Evolutionary conservation across 2,888 invertebrate species (phyloP).

Genomic region (Harpalus rubripes): DNA sequence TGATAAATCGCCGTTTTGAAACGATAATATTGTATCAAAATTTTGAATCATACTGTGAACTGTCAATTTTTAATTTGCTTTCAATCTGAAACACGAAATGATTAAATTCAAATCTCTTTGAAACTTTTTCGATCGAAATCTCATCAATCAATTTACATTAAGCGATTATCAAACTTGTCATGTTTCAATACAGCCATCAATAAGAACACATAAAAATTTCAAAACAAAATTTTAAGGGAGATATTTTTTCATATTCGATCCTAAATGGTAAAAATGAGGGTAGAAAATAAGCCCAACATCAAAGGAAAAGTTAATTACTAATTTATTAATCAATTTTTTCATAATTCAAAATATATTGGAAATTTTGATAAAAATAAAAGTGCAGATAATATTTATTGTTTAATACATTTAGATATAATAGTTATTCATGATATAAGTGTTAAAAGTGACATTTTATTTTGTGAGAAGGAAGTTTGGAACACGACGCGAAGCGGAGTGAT

Average conservation of each 20-base stretch:
- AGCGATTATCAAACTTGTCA: conserved; percentile 45
- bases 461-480: too few relatives aligned
- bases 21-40: conserved; percentile 17
- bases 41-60: conserved; percentile 10
- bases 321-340: background rate
- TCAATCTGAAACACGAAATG: conserved; percentile 25
- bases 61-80: conserved; percentile 15
- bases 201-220: conserved; percentile 38
- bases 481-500: too few relatives aligned
- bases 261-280: background rate
- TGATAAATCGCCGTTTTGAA: conserved; percentile 15
- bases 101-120: conserved; percentile 32
- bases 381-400: too few relatives aligned
- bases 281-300: background rate
- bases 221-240: conserved; percentile 18
- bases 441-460: too few relatives aligned
- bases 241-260: background rate
- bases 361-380: background rate
- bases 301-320: background rate
- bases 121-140: conserved; percentile 35
- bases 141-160: conserved; percentile 48
- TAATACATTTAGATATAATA: too few relatives aligned
- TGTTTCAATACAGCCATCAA: conserved; percentile 38
- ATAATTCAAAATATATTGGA: background rate
- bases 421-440: too few relatives aligned